phyloP scores from a whole-genome alignment of 2,113 vertebrate genomes.

The Entosphenus tridentatus region DNA sequence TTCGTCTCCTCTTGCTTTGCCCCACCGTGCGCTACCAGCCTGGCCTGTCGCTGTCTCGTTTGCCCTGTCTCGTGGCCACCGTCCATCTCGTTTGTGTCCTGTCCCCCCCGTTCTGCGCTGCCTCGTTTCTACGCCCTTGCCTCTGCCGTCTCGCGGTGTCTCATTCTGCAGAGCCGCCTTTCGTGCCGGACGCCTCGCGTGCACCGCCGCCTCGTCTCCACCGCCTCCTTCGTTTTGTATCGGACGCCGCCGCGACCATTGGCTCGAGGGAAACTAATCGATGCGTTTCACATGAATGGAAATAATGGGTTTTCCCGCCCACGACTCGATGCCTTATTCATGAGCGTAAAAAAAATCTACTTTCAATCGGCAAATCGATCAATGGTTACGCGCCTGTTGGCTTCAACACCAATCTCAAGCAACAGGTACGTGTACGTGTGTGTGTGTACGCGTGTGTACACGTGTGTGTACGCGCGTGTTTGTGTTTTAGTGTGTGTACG shows the following conservation, averaged over 20 bases:
- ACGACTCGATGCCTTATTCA: background rate
- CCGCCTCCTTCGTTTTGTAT: background rate
- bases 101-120: no score
- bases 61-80: no score
- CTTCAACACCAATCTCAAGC: no score
- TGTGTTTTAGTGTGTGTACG: background rate
- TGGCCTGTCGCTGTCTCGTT: no score
- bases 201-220: no score
- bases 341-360: background rate
- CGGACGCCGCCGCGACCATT: background rate
- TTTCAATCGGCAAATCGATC: background rate
- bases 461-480: background rate
- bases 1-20: no score
- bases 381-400: background rate
- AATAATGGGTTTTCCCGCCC: background rate
- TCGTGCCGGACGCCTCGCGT: no score
- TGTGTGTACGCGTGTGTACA: background rate
- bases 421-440: background rate
- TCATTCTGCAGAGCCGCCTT: no score
- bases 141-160: no score
- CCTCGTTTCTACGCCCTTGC: no score
- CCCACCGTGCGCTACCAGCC: no score
- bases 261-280: background rate
- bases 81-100: no score
- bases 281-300: background rate